A percentile compares a stretch with the other conserved stretches of the same genome.
Conservation (phyloP, 53 echinoderm and acorn worm genomes). For the Glandiceps talaboti region DNA sequence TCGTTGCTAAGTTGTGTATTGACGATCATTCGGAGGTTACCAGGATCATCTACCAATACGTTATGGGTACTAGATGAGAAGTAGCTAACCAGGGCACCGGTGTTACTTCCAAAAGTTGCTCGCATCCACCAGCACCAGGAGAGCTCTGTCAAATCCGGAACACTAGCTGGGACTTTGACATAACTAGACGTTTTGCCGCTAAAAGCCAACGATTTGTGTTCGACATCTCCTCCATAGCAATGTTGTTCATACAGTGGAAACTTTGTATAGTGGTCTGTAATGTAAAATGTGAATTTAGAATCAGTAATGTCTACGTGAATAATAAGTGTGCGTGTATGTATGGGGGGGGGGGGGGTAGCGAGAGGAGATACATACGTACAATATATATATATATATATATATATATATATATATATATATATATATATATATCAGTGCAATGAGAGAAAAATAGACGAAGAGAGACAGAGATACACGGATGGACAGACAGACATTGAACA, state of each 20-base stretch:
- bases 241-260: not conserved
- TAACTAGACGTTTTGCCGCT: not conserved
- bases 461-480: too few relatives aligned
- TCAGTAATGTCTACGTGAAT: too few relatives aligned
- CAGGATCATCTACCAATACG: not conserved
- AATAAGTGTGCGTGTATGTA: too few relatives aligned
- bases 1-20: not conserved
- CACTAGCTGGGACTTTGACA: not conserved
- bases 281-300: too few relatives aligned
- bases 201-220: not conserved
- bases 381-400: too few relatives aligned
- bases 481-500: too few relatives aligned
- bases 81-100: not conserved
- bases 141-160: not conserved
- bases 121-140: not conserved
- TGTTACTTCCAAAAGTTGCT: not conserved
- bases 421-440: too few relatives aligned
- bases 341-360: too few relatives aligned
- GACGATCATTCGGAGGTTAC: not conserved
- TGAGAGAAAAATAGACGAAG: too few relatives aligned
- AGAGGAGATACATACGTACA: too few relatives aligned
- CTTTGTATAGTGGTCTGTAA: not conserved
- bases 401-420: too few relatives aligned
- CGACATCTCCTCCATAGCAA: not conserved
- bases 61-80: not conserved